A percentile compares a stretch with the other conserved stretches of the same genome.
phyloP scores from a whole-genome alignment of 2,888 invertebrate genomes.

The Caenorhabditis auriculariae region DNA sequence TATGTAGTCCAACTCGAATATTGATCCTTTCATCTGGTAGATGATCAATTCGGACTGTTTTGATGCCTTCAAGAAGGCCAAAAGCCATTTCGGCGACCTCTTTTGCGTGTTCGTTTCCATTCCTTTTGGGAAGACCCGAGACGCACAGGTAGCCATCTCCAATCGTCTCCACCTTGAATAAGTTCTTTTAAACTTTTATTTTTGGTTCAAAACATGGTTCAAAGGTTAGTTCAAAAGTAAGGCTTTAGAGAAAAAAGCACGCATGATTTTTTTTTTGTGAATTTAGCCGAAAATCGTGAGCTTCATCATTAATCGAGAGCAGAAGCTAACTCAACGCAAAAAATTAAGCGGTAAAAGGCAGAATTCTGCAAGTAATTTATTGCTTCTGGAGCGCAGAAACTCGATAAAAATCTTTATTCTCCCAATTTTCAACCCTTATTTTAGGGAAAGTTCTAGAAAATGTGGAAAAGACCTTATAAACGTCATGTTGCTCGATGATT shows the following conservation, averaged over 20 bases:
- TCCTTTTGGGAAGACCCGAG: slow-evolving; percentile 34
- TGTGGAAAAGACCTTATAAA: slow-evolving; percentile 26
- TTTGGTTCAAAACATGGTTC: background rate
- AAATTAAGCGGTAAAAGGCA: too few species aligned
- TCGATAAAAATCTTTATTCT: too few species aligned
- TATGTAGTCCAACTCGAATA: slow-evolving; percentile 44
- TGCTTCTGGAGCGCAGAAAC: too few species aligned
- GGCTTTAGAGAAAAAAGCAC: too few species aligned
- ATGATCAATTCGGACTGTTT: slow-evolving; percentile 31
- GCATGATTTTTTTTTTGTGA: too few species aligned
- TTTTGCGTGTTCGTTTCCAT: slow-evolving; percentile 33
- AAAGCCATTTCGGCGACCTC: slow-evolving; percentile 35
- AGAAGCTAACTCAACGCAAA: too few species aligned
- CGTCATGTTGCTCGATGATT: slow-evolving; percentile 36
- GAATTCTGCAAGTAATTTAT: too few species aligned
- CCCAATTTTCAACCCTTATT: too few species aligned
- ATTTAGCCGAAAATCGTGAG: too few species aligned
- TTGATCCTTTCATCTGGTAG: slow-evolving; percentile 39
- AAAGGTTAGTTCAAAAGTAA: too few species aligned
- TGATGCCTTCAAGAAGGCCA: slow-evolving; percentile 11
- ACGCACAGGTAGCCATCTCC: slow-evolving; percentile 40
- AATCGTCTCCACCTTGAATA: slow-evolving; percentile 1
- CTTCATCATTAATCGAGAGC: too few species aligned
- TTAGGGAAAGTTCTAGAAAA: background rate
- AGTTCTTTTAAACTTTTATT: background rate